These are phyloP conservation scores for Hymenochirus boettgeri DNA, from an alignment of 2,113 vertebrate genomes.

Conservation along the genomic window DNA sequence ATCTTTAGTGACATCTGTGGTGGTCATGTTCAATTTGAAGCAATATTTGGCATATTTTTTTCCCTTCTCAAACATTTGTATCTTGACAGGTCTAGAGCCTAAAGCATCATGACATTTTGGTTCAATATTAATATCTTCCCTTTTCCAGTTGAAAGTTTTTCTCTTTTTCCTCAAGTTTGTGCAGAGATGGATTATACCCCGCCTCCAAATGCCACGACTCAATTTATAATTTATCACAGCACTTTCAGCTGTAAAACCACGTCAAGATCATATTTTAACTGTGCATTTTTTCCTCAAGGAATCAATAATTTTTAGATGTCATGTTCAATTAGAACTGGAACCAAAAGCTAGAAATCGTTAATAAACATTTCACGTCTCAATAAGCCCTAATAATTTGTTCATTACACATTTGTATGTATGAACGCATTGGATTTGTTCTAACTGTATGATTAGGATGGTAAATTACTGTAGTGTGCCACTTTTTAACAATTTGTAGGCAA, in stretches of 20 bases:
- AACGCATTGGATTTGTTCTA: neutral
- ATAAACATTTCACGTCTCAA: constrained; percentile 1
- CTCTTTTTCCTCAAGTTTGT: constrained; percentile 6
- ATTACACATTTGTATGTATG: constrained; percentile 10
- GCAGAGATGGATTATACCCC: constrained; percentile 14
- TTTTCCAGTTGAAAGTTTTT: constrained; percentile 20
- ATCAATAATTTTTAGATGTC: constrained; percentile 8
- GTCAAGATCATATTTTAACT: neutral
- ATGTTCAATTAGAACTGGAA: constrained; percentile 1
- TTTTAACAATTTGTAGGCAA: no score
- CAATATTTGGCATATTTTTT: constrained; percentile 30
- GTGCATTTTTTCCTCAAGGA: neutral
- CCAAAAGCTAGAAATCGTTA: neutral
- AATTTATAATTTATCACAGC: constrained; percentile 8
- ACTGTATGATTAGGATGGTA: neutral
- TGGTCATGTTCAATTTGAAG: constrained; percentile 36
- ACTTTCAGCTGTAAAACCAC: neutral
- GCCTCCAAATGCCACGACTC: constrained; percentile 9
- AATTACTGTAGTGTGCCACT: no score
- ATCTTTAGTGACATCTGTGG: constrained; percentile 28
- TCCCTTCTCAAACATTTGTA: constrained; percentile 20
- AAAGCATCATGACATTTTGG: constrained; percentile 36
- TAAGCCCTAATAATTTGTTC: constrained; percentile 21
- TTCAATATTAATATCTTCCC: constrained; percentile 34
- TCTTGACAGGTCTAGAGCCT: constrained; percentile 33